These are phyloP conservation scores for Phalacrocorax carbo DNA, from an alignment of 2,113 vertebrate genomes.

Conservation along the genomic window DNA sequence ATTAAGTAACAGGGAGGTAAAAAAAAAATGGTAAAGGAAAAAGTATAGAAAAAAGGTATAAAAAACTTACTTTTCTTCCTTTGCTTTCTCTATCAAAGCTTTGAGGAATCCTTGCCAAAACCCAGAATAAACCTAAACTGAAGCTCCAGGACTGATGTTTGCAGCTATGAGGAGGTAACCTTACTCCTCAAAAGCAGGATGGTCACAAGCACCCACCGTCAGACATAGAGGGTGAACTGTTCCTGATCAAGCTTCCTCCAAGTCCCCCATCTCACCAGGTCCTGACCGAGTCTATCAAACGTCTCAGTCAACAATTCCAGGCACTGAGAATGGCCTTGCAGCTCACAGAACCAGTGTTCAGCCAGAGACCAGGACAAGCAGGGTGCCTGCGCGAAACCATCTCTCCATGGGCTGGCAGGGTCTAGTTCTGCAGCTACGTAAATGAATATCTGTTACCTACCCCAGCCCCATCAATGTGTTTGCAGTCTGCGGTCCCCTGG, in stretches of 20 bases:
- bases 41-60: not conserved
- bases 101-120: not conserved
- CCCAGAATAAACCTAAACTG: fast-evolving
- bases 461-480: not conserved
- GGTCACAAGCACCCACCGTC: not conserved
- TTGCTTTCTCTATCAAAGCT: not conserved
- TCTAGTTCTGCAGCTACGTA: not conserved
- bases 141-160: not conserved
- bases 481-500: not conserved
- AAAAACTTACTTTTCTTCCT: not conserved
- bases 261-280: fast-evolving
- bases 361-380: not conserved
- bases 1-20: not conserved
- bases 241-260: not conserved
- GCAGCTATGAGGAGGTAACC: not conserved
- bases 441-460: not conserved
- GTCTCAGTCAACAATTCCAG: not conserved
- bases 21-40: not conserved
- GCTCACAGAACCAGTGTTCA: not conserved
- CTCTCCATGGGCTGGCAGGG: not conserved
- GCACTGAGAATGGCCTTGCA: not conserved
- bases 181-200: not conserved
- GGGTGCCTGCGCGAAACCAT: not conserved
- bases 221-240: not conserved
- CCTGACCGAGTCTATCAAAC: not conserved